Percentiles rank a stretch among this genome's conserved stretches.
Evolutionary conservation across 2,888 invertebrate genomes (phyloP).

Genomic region (Eupithecia insigniata): DNA sequence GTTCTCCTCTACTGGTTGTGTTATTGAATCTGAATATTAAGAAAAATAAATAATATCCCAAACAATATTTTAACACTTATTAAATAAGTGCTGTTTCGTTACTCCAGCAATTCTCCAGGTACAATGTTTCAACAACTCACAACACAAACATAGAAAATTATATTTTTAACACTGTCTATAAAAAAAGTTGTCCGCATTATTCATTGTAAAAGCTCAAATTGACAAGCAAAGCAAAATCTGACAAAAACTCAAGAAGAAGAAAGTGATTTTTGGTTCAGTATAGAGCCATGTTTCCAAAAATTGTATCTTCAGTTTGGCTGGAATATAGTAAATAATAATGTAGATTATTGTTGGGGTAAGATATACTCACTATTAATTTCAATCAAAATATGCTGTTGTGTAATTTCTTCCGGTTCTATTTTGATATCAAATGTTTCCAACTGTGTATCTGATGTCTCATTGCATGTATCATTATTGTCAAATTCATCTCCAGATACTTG

Average conservation of each 20-base stretch:
- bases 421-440: constrained; percentile 64
- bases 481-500: constrained; percentile 68
- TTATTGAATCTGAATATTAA: background rate
- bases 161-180: too few species aligned
- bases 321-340: background rate
- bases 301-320: background rate
- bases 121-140: background rate
- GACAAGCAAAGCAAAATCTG: background rate
- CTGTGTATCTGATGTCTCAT: constrained; percentile 37
- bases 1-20: background rate
- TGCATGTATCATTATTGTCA: constrained; percentile 29
- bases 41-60: background rate
- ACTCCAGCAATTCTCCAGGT: background rate
- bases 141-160: background rate
- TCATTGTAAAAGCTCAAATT: background rate
- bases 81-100: background rate
- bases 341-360: background rate
- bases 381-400: constrained; percentile 49
- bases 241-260: background rate
- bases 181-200: background rate
- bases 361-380: constrained; percentile 57
- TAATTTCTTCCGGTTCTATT: constrained; percentile 71
- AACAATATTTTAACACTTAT: background rate
- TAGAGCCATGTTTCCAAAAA: background rate
- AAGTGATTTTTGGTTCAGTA: background rate